Evolutionary conservation across 2,888 invertebrate species (phyloP), one percentile per base, ranked within the genome.

Genomic region (Lepidocyrtinus sp.): DNA sequence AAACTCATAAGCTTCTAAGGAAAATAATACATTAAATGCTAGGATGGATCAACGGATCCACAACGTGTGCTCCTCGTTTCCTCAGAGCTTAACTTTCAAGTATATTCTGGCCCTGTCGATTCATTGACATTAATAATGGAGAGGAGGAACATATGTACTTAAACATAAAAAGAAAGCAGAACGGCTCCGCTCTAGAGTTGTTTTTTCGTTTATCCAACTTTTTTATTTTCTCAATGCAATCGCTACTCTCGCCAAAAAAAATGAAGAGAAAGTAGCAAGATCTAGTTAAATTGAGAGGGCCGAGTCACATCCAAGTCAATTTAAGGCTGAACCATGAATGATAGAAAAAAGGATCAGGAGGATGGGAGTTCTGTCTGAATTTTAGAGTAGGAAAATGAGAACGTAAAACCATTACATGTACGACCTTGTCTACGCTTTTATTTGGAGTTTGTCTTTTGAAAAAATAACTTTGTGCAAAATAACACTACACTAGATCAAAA

Each of bases 91-190:
- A 50, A 50, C 2, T 36, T 17, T n/a, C 2, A 36, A 36, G 36
- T 36, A 36, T 36, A 36, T 19, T 63, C 19, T 17, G 59, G 65
- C 26, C 46, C 27, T 68, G 59, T 68, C 75, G 63, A 75, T 69
- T 75, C 75, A 69, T 62, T 69, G 69, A 75, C 75, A 75, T 75
- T 75, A 75, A 75, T 75, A 75, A 75, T 75, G 69, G 63, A 75
- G 50, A 68, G 59, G 27, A 21, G 59, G 62, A 45, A 22, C 3
- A 26, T n/a, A 26, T 17, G 17, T 5, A 36, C 36, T 36, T 50
- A 15, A 50, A 50, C 36, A 36, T 36, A 36, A 50, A 50, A 50
- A 50, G 12, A 50, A 12, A 17, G 15, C 36, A 50, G 17, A 50
- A 17, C 17, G 50, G 50, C 50, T 50, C 50, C 50, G n/a, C n/a